A percentile compares a stretch with the other conserved stretches of the same genome.
phyloP scores from a whole-genome alignment of 2,888 invertebrate species.

The Cephus pulcher region DNA sequence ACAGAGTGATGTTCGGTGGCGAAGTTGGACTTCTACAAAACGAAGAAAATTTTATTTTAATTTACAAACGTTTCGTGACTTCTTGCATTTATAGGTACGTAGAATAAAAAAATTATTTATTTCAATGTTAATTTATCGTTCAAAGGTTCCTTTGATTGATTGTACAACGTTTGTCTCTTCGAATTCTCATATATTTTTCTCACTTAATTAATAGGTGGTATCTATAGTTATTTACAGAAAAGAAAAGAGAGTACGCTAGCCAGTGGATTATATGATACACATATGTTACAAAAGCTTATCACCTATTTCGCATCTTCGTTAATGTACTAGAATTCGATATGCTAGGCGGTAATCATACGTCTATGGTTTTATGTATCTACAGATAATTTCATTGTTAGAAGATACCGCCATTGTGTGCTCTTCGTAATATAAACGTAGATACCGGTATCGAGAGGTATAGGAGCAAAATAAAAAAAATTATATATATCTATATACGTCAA shows the following conservation, averaged over 20 bases:
- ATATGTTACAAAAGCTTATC: slow-evolving; percentile 10
- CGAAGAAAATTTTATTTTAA: neutral
- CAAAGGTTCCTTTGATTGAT: neutral
- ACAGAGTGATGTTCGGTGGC: neutral
- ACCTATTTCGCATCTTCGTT: neutral
- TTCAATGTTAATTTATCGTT: neutral
- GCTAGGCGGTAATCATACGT: neutral
- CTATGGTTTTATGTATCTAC: neutral
- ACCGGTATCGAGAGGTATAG: slow-evolving; percentile 18
- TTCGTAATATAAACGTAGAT: neutral
- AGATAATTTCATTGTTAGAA: slow-evolving; percentile 1
- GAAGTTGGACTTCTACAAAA: neutral
- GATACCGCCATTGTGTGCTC: slow-evolving; percentile 1
- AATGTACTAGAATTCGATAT: neutral
- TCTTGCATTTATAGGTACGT: neutral
- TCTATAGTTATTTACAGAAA: neutral
- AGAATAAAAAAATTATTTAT: neutral
- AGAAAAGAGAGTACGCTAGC: neutral
- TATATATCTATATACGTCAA: neutral
- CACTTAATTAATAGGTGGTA: neutral
- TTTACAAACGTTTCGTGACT: neutral
- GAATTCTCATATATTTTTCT: slow-evolving; percentile 2
- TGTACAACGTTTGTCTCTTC: neutral
- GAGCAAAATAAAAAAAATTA: neutral
- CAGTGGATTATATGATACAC: slow-evolving; percentile 9